These are phyloP conservation scores for Coendou prehensilis DNA, from an alignment of 2,797 vertebrate species.

Conservation along the genomic window DNA sequence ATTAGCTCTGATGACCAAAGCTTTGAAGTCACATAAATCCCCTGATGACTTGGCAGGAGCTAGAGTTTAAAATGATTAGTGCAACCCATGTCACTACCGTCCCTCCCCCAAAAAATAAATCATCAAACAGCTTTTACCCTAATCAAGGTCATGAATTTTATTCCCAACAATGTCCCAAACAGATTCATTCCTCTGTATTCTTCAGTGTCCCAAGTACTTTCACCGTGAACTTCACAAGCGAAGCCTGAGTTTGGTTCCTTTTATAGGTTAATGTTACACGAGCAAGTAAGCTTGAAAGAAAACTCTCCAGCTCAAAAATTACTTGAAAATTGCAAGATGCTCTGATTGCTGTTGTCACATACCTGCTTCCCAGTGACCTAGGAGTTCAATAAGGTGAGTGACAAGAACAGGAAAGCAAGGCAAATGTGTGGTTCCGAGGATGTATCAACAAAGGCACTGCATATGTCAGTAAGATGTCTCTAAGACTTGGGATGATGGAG, in stretches of 20 bases:
- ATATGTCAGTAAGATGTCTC: neutral
- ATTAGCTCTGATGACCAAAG: neutral
- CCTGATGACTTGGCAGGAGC: neutral
- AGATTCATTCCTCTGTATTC: neutral
- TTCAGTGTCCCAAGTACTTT: neutral
- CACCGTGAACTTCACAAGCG: neutral
- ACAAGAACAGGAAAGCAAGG: neutral
- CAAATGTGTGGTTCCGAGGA: neutral
- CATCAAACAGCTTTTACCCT: neutral
- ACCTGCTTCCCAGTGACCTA: neutral
- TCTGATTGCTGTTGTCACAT: neutral
- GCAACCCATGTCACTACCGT: neutral
- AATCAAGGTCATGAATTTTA: neutral
- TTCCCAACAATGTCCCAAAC: neutral
- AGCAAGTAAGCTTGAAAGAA: neutral
- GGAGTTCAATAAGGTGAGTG: neutral
- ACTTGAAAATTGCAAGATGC: neutral
- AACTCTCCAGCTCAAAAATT: neutral
- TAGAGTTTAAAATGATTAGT: constrained; percentile 20
- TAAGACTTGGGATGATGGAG: neutral
- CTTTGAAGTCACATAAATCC: neutral
- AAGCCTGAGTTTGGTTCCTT: neutral
- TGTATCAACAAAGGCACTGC: neutral
- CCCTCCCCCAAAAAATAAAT: neutral
- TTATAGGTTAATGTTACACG: neutral